A percentile compares a stretch with the other conserved stretches of the same genome.
Conservation (phyloP, 2,113 vertebrate genomes). For the Plectropomus leopardus region DNA sequence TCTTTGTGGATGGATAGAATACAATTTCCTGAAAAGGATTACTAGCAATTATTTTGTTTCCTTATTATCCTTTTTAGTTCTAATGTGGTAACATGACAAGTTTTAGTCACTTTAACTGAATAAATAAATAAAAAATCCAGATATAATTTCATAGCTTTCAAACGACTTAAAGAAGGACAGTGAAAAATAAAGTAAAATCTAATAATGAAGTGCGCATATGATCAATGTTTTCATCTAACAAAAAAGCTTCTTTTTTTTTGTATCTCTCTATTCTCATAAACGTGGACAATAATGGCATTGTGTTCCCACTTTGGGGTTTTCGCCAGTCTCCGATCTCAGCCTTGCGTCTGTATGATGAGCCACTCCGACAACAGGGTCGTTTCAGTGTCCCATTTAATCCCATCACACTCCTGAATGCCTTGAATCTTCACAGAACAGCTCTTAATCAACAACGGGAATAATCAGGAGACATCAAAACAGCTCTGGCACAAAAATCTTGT, state of each 20-base stretch:
- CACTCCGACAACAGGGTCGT: slow-evolving; percentile 78
- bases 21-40: background rate
- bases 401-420: slow-evolving; percentile 72
- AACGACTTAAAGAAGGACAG: background rate
- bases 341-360: slow-evolving; percentile 76
- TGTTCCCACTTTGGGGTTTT: slow-evolving; percentile 30
- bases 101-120: slow-evolving; percentile 7
- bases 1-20: background rate
- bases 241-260: background rate
- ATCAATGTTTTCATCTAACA: background rate
- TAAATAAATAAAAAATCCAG: background rate
- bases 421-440: slow-evolving; percentile 70
- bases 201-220: background rate
- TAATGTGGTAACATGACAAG: background rate
- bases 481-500: slow-evolving; percentile 77
- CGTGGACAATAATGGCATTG: slow-evolving; percentile 8
- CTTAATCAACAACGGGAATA: slow-evolving; percentile 77
- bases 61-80: background rate
- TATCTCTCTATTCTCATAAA: background rate
- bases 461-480: slow-evolving; percentile 73
- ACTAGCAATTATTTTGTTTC: background rate
- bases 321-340: slow-evolving; percentile 53
- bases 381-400: slow-evolving; percentile 82
- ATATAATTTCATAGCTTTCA: background rate
- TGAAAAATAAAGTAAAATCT: background rate